Evolutionary conservation across 37 sponge, comb jelly and placozoan genomes (phyloP), one percentile per base, ranked within the genome.

Genomic region (Crambe crambe): DNA sequence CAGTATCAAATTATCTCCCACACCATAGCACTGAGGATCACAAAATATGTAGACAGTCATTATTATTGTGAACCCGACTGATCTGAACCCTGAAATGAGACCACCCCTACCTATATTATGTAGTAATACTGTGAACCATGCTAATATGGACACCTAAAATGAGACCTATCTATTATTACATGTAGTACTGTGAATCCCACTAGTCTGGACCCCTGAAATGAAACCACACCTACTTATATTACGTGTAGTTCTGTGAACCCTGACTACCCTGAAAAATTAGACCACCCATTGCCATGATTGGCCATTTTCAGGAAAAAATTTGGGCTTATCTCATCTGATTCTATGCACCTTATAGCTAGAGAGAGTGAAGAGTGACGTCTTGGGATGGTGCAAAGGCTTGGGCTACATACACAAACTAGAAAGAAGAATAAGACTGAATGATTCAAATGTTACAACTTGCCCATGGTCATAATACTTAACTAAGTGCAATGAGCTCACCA

Each of bases 341-440:
- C 15, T 15, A 3, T 51, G 77, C 23, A 95, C 95, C 81, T 92
- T 80, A 65, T 89, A 85, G 37, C 92, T 90, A 86, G 41, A 95
- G 76, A 0, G 93, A 72, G 8, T 76, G 64, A 18, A 95, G 26
- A 31, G 79, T 74, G 39, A 78, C 82, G 30, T 92, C 90, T 1
- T 76, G 90, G 42, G 94, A 57, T 20, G 96, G 93, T 5, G 86
- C 74, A 66, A 95, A 95, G 0, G 88, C 21, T 39, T 95, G 93
- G 18, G 68, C 78, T 18, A 95, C 85, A 61, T 95, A 95, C 68
- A 95, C 81, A 81, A 92, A 95, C 95, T 95, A 65, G 66, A 65
- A 5, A 30, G 10, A 30, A 3, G 10, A 18, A 65, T 72, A 39
- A 69, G 74, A 0, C n/a, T n/a, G n/a, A n/a, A n/a, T n/a, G 92